Percentiles rank a stretch among this genome's conserved stretches.
Conservation (phyloP, 2,797 vertebrate species). For the Xiphophorus birchmanni region DNA sequence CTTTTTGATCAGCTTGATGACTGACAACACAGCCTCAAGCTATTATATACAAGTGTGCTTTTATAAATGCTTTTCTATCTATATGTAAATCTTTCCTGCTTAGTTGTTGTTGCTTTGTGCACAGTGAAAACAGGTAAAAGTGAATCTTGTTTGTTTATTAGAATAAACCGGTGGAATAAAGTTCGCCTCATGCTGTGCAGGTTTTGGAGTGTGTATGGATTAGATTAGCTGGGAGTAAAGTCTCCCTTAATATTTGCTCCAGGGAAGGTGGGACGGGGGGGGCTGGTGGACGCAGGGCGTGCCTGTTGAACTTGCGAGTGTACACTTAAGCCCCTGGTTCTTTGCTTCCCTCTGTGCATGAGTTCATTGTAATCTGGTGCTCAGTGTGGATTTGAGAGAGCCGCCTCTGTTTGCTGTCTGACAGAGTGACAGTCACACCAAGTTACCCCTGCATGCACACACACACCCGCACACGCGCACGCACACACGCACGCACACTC, state of each 20-base stretch:
- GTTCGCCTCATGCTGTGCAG: conserved; percentile 30
- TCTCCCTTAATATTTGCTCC: conserved; percentile 72
- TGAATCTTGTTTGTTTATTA: conserved; percentile 43
- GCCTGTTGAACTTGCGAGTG: conserved; percentile 71
- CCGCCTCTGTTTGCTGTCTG: conserved; percentile 76
- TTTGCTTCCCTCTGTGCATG: conserved; percentile 61
- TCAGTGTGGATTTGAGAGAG: conserved; percentile 73
- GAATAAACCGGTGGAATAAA: conserved; percentile 50
- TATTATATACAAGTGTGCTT: conserved; percentile 69
- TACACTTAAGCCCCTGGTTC: conserved; percentile 64
- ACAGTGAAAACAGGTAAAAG: conserved; percentile 24
- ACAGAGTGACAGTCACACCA: conserved; percentile 67
- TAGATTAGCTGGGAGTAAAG: conserved; percentile 71
- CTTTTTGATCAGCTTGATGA: conserved; percentile 80
- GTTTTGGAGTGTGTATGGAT: conserved; percentile 62
- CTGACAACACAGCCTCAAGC: conserved; percentile 70
- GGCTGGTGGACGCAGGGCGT: conserved; percentile 47
- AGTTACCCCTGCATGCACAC: conserved; percentile 42
- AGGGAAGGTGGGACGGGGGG: conserved; percentile 25
- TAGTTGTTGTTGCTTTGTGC: conserved; percentile 15
- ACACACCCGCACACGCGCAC: conserved; percentile 32
- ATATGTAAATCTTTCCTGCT: conserved; percentile 63
- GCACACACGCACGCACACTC: conserved; percentile 19
- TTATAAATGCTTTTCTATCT: conserved; percentile 64
- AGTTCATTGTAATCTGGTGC: conserved; percentile 71